Evolutionary conservation across 2,888 invertebrate species (phyloP), one percentile per base, ranked within the genome.

Genomic region (Colostygia pectinataria): DNA sequence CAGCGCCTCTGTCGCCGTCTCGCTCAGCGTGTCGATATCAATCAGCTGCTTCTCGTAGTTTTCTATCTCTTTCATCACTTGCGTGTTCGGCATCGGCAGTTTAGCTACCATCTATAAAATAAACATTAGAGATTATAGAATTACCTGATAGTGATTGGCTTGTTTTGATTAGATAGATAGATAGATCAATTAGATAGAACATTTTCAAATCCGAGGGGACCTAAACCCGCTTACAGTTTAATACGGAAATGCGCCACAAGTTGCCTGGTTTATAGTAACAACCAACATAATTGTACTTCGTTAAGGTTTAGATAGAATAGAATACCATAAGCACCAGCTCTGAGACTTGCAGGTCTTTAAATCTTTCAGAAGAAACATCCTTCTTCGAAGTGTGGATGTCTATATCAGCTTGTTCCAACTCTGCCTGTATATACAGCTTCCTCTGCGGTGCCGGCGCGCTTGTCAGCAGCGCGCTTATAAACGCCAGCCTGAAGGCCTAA

Each of bases 401-500:
- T 62, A 96, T 93, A 6, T 96, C 96, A 42, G 96, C 96, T 77
- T 96, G 95, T 65, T 94, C 95, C 55, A 96, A 77, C 78, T 96
- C 96, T 0, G 96, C 96, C 83, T 97, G 97, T 40, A 97, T 93
- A 74, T 97, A 97, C 6, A 97, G 90, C 53, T 94, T 92, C 57
- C 94, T 93, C 70, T 97, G 96, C 2, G 94, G 91, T 25, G 92
- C 91, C 0, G 94, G 94, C 0, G 97, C 94, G 24, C 95, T 94
- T 65, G 93, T 93, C 43, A 97, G 86, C 61, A 98, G 93, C 0
- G 95, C 94, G 74, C 98, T 98, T 43, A 98, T 92, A 76, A 98
- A 97, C 49, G 92, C 92, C 55, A 98, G 91, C 0, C 97, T 97
- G 2, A 95, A 94, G 2, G 95, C 93, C 63, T 96, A 92, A 2